Percentiles rank a stretch among this genome's conserved stretches.
phyloP scores from a whole-genome alignment of 2,797 vertebrate genomes.

The Caiman crocodilus region DNA sequence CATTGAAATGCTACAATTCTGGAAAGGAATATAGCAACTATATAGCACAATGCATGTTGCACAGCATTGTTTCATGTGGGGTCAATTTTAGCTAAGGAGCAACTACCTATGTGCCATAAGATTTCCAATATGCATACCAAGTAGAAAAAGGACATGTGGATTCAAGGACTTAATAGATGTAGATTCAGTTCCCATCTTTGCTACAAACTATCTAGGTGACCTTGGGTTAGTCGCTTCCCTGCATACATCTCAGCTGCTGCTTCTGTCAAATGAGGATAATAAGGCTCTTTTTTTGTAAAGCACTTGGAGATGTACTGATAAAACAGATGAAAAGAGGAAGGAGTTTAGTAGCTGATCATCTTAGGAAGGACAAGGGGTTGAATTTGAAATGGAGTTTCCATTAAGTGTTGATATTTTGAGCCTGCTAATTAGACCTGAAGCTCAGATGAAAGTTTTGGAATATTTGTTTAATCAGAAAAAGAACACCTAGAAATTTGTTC shows the following conservation, averaged over 20 bases:
- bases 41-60: background rate
- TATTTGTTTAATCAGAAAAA: no score
- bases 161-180: background rate
- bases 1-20: background rate
- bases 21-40: background rate
- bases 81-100: background rate
- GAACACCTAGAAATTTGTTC: background rate
- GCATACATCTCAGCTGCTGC: background rate
- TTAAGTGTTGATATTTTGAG: background rate
- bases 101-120: background rate
- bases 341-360: background rate
- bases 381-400: background rate
- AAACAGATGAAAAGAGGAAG: background rate
- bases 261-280: background rate
- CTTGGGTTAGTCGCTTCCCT: background rate
- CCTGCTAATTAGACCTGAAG: background rate
- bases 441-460: background rate
- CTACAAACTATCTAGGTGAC: rapidly evolving
- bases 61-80: rapidly evolving
- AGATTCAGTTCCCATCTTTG: background rate
- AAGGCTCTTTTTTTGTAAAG: background rate
- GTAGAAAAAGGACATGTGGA: background rate
- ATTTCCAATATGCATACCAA: background rate
- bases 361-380: background rate
- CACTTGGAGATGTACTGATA: background rate